These are phyloP conservation scores for Bujurquina vittata DNA, from an alignment of 2,113 vertebrate species.

Conservation along the genomic window DNA sequence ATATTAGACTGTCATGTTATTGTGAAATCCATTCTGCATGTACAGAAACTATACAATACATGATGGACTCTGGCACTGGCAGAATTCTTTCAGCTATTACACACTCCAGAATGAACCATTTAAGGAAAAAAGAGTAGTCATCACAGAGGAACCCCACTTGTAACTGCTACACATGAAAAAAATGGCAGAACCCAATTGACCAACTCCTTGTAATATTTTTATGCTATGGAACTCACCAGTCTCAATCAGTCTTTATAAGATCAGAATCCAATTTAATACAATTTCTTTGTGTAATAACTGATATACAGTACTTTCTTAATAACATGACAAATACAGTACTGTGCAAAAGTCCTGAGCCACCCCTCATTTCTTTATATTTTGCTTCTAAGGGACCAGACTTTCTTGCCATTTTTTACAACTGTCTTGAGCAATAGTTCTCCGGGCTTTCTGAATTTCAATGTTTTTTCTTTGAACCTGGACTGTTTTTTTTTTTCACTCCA, in stretches of 20 bases:
- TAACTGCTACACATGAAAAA: neutral
- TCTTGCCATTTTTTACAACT: neutral
- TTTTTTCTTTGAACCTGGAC: neutral
- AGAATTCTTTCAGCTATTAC: neutral
- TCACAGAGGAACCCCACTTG: no score
- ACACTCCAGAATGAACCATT: neutral
- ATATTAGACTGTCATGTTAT: neutral
- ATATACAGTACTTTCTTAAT: neutral
- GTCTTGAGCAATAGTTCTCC: neutral
- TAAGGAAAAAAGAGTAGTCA: no score
- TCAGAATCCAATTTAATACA: neutral
- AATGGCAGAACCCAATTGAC: no score
- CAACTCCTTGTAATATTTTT: neutral
- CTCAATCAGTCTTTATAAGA: neutral
- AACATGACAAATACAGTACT: neutral
- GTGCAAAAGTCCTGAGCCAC: neutral
- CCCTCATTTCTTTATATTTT: no score
- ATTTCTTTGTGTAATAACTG: neutral
- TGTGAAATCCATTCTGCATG: neutral
- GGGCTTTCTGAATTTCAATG: neutral
- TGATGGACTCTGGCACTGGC: neutral
- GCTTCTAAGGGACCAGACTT: neutral
- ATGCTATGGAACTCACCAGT: neutral
- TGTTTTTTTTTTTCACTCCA: neutral
- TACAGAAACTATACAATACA: neutral